phyloP scores from a whole-genome alignment of 2,888 invertebrate species.

The Gandaritis pyraliata region DNA sequence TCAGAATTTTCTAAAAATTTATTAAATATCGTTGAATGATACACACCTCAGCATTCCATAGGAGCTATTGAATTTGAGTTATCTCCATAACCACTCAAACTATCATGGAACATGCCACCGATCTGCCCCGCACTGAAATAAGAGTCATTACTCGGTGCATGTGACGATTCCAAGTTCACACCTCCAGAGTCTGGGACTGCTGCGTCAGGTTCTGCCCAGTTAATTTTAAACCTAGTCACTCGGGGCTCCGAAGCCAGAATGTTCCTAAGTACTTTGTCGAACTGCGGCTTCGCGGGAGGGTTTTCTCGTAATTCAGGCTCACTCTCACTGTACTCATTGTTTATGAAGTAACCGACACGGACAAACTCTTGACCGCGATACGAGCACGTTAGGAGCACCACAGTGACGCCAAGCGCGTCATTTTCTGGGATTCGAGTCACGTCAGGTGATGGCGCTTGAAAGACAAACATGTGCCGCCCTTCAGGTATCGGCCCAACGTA shows the following conservation, averaged over 20 bases:
- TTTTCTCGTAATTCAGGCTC: conserved; percentile 97
- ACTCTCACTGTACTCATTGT: conserved; percentile 96
- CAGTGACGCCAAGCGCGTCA: conserved; percentile 99
- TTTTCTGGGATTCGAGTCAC: conserved; percentile 96
- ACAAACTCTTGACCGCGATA: conserved; percentile 97
- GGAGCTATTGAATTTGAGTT: conserved; percentile 87
- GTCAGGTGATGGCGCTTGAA: conserved; percentile 98
- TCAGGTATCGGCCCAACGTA: conserved; percentile 99
- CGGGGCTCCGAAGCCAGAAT: conserved; percentile 95
- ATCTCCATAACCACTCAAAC: conserved; percentile 82
- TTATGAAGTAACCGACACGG: conserved; percentile 98
- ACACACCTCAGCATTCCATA: conserved; percentile 77
- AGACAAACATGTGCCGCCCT: conserved; percentile 91
- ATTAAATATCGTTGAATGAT: not conserved
- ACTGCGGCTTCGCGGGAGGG: conserved; percentile 95
- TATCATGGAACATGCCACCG: conserved; percentile 73
- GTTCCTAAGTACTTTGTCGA: conserved; percentile 95
- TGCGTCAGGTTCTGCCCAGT: conserved; percentile 93
- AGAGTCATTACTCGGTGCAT: conserved; percentile 73
- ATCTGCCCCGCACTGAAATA: conserved; percentile 78
- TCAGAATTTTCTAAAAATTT: too few species aligned
- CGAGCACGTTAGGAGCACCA: conserved; percentile 97
- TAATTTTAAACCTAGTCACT: conserved; percentile 97
- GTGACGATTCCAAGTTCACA: conserved; percentile 65
- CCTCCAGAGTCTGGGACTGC: conserved; percentile 66